Conservation (phyloP, 2,113 vertebrate genomes). For the Smithornis capensis region DNA sequence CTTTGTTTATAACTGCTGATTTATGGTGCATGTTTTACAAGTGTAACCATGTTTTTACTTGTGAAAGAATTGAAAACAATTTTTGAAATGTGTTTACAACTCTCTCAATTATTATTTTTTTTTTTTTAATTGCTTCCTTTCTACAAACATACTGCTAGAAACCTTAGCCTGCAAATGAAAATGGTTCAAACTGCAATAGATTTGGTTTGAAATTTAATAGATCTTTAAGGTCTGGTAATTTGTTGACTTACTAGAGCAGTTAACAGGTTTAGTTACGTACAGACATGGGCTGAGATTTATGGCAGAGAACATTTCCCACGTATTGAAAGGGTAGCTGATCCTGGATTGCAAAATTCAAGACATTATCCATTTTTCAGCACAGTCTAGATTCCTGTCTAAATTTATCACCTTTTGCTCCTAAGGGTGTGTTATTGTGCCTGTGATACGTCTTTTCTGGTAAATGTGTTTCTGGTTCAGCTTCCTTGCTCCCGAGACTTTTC, state of each 20-base stretch:
- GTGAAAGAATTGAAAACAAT: not conserved
- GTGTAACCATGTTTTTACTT: not conserved
- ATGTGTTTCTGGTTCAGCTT: conserved; percentile 47
- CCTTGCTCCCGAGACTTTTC: conserved; percentile 60
- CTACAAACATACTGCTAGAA: not conserved
- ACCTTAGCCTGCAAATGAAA: not conserved
- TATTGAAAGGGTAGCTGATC: not conserved
- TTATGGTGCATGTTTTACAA: not conserved
- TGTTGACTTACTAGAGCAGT: not conserved
- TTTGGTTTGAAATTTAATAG: not conserved
- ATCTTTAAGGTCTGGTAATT: not conserved
- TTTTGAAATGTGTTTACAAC: not conserved
- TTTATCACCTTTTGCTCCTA: not conserved
- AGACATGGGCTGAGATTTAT: not conserved
- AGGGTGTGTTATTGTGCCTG: not conserved
- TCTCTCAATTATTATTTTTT: not conserved
- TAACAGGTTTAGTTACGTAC: not conserved
- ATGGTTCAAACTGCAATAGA: not conserved
- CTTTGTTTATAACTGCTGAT: not conserved
- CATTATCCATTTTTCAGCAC: not conserved
- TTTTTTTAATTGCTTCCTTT: no score
- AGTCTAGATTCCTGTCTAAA: not conserved
- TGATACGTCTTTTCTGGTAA: not conserved
- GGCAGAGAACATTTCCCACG: not conserved
- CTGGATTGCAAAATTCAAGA: not conserved